phyloP scores from a whole-genome alignment of 2,113 vertebrate genomes.

The Agelaius phoeniceus region DNA sequence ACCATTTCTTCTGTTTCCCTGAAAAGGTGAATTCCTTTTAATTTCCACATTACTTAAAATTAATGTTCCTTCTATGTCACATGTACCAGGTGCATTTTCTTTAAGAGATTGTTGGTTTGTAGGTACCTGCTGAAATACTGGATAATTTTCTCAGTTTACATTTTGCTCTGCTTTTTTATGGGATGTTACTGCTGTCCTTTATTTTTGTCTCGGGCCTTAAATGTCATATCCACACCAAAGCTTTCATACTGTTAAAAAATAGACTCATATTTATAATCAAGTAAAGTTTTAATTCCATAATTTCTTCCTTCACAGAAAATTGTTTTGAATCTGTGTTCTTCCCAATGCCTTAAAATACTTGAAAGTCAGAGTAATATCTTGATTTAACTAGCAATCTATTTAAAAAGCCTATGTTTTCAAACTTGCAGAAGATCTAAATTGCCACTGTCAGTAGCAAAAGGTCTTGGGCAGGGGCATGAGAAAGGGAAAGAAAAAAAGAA shows the following conservation, averaged over 20 bases:
- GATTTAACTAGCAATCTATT: background rate
- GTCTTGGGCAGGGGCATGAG: too few relatives aligned
- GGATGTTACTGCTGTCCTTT: background rate
- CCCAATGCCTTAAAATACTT: background rate
- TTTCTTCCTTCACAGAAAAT: background rate
- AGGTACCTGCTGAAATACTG: background rate
- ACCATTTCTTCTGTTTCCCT: background rate
- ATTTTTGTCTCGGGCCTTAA: background rate
- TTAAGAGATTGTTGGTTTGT: background rate
- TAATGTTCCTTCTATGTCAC: background rate
- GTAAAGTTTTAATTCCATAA: background rate
- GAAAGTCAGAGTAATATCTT: background rate
- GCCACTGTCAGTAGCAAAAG: background rate
- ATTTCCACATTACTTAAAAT: background rate
- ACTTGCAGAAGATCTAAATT: background rate
- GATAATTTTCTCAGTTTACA: background rate
- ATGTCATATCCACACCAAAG: background rate
- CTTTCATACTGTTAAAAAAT: background rate
- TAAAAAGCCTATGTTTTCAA: background rate
- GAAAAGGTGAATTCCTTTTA: background rate
- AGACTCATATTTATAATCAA: background rate
- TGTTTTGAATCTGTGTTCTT: background rate
- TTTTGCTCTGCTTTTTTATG: background rate
- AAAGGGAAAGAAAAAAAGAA: too few relatives aligned
- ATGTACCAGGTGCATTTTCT: background rate